Evolutionary conservation across 2,113 vertebrate genomes (phyloP).

Genomic region (Origma solitaria): DNA sequence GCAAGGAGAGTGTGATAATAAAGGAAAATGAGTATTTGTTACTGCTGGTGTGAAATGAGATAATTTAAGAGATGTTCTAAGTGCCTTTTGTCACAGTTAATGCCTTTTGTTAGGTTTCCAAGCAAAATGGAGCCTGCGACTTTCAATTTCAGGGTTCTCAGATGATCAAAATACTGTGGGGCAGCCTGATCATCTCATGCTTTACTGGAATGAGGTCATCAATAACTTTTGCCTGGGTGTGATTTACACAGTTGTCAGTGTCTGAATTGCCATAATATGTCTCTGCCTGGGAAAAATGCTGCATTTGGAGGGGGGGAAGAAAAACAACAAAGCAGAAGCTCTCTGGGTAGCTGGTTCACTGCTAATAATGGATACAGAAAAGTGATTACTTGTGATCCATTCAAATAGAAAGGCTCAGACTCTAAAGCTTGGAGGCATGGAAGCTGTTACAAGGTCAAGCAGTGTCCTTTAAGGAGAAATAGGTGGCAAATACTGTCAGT

Average conservation of each 20-base stretch:
- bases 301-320: neutral
- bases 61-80: slow-evolving; percentile 44
- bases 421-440: slow-evolving; percentile 13
- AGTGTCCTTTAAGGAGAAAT: slow-evolving; percentile 29
- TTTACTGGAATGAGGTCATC: slow-evolving; percentile 54
- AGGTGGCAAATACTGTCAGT: neutral
- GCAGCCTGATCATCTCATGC: slow-evolving; percentile 39
- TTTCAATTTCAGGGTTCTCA: slow-evolving; percentile 59
- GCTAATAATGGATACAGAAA: slow-evolving; percentile 35
- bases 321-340: neutral
- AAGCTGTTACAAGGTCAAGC: slow-evolving; percentile 56
- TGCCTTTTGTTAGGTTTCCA: slow-evolving; percentile 35
- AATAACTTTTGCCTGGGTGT: slow-evolving; percentile 35
- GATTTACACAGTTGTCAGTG: slow-evolving; percentile 57
- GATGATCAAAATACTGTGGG: slow-evolving; percentile 39
- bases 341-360: slow-evolving; percentile 11
- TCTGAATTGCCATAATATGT: slow-evolving; percentile 52
- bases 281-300: slow-evolving; percentile 48
- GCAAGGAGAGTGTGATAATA: slow-evolving; percentile 40
- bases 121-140: neutral
- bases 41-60: slow-evolving; percentile 41
- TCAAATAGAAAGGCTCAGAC: slow-evolving; percentile 12
- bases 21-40: slow-evolving; percentile 54
- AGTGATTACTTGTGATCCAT: slow-evolving; percentile 46
- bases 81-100: slow-evolving; percentile 48